phyloP scores from a whole-genome alignment of 2,113 vertebrate species.

The Lipophrys pholis region DNA sequence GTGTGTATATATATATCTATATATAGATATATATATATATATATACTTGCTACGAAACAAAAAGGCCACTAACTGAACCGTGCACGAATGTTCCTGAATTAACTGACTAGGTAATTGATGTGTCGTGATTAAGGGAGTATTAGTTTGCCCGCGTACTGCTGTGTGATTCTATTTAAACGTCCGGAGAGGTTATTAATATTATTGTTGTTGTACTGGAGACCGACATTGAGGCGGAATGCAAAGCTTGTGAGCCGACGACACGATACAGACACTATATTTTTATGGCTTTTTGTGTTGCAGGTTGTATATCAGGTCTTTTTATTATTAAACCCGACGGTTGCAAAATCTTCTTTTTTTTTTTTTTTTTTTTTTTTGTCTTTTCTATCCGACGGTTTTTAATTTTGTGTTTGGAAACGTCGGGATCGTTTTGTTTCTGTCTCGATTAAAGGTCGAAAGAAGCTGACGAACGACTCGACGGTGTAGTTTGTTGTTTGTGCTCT shows the following conservation, averaged over 20 bases:
- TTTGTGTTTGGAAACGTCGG: constrained; percentile 53
- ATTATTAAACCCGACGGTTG: constrained; percentile 62
- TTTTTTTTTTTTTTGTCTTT: constrained; percentile 60
- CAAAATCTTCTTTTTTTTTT: constrained; percentile 51
- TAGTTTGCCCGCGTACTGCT: constrained; percentile 63
- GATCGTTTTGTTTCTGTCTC: constrained; percentile 60
- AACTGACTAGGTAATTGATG: constrained; percentile 53
- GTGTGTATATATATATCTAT: too few species aligned
- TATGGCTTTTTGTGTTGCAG: constrained; percentile 74
- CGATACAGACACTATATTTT: constrained; percentile 65
- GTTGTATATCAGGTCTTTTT: constrained; percentile 73
- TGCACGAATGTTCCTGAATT: constrained; percentile 67
- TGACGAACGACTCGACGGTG: constrained; percentile 21
- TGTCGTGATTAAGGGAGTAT: constrained; percentile 64
- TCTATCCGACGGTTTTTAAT: constrained; percentile 66
- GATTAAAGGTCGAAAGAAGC: constrained; percentile 63
- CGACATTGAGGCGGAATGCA: constrained; percentile 37
- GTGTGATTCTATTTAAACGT: constrained; percentile 64
- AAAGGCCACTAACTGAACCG: constrained; percentile 42
- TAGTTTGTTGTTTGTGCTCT: constrained; percentile 34
- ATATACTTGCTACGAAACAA: constrained; percentile 44
- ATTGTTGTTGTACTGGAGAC: constrained; percentile 22
- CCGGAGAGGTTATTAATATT: constrained; percentile 17
- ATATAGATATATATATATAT: constrained; percentile 24
- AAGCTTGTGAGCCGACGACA: constrained; percentile 51